These are phyloP conservation scores for Stenchaetothrips biformis DNA, from an alignment of 2,888 invertebrate genomes.

Conservation along the genomic window DNA sequence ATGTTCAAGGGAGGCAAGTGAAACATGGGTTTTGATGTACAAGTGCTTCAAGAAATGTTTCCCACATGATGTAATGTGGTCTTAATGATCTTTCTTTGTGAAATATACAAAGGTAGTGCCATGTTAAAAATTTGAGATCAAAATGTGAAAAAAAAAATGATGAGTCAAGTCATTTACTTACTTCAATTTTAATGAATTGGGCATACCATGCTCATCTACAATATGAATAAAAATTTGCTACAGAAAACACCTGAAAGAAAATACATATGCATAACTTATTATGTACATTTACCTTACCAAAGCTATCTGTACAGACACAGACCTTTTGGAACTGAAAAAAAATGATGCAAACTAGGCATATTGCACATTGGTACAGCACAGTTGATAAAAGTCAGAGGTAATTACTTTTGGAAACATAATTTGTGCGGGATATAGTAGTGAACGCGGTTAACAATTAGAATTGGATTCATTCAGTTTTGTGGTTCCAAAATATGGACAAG, in stretches of 20 bases:
- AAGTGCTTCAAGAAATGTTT: too few relatives aligned
- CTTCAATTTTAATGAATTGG: neutral
- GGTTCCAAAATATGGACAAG: too few relatives aligned
- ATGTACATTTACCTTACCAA: slow-evolving; percentile 11
- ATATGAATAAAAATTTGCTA: slow-evolving; percentile 4
- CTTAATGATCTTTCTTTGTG: too few relatives aligned
- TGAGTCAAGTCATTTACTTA: neutral
- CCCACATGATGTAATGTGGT: too few relatives aligned
- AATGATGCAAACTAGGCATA: too few relatives aligned
- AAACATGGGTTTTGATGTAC: slow-evolving; percentile 40
- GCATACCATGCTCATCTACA: neutral
- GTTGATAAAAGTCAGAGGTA: too few relatives aligned
- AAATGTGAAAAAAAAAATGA: neutral
- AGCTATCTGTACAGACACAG: slow-evolving; percentile 9
- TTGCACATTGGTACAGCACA: too few relatives aligned
- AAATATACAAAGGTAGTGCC: neutral
- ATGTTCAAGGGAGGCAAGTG: slow-evolving; percentile 63
- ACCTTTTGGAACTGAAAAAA: too few relatives aligned
- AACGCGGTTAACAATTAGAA: too few relatives aligned
- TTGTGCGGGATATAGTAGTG: too few relatives aligned
- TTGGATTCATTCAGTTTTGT: too few relatives aligned
- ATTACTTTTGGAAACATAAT: too few relatives aligned
- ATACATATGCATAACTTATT: slow-evolving; percentile 3
- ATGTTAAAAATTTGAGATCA: neutral
- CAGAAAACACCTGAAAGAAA: slow-evolving; percentile 10